Conservation (phyloP, 2,113 vertebrate species). For the Ahaetulla prasina region DNA sequence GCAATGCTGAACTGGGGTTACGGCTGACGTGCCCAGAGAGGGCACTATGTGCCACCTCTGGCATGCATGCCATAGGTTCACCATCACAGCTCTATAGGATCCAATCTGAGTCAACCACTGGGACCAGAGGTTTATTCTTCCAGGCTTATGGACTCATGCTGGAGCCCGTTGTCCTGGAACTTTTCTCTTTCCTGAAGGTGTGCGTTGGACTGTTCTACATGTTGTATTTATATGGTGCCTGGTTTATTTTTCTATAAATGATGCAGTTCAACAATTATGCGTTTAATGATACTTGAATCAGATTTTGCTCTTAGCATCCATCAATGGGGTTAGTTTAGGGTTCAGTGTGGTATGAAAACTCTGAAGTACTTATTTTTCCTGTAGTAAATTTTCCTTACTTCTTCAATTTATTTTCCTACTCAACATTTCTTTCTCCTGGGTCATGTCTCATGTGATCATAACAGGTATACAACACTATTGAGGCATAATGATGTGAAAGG, state of each 20-base stretch:
- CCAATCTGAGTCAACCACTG: not conserved
- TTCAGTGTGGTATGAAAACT: not conserved
- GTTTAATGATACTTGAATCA: not conserved
- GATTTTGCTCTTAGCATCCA: not conserved
- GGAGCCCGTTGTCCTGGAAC: not conserved
- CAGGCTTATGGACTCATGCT: not conserved
- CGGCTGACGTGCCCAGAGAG: too few species aligned
- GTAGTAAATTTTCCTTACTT: not conserved
- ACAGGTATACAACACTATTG: not conserved
- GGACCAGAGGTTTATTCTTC: not conserved
- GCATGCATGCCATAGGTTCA: too few species aligned
- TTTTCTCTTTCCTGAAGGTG: not conserved
- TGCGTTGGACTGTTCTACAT: not conserved
- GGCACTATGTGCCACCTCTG: too few species aligned
- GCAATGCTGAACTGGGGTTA: too few species aligned
- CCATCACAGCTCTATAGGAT: not conserved
- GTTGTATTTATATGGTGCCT: not conserved
- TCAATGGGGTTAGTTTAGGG: not conserved
- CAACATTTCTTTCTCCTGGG: not conserved
- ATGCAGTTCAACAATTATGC: not conserved
- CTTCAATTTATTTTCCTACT: not conserved
- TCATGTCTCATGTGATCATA: not conserved
- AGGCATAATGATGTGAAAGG: not conserved
- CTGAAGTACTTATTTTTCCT: not conserved
- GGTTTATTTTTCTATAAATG: not conserved